Evolutionary conservation across 1,140 invertebrate genomes (phyloP).

Genomic region (Pachypsylla venusta): DNA sequence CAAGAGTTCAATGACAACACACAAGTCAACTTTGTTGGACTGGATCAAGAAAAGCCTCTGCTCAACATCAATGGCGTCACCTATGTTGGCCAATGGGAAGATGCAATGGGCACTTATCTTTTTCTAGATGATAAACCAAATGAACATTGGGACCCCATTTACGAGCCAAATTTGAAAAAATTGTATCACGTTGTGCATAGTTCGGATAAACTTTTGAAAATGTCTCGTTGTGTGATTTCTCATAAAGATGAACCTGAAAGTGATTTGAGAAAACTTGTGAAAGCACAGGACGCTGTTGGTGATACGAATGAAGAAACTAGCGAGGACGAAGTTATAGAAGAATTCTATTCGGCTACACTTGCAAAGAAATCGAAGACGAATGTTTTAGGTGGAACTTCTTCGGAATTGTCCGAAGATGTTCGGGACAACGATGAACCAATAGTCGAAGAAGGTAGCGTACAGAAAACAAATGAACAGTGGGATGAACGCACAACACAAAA

Average conservation of each 20-base stretch:
- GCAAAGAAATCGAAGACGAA: too few species aligned
- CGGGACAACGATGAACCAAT: too few species aligned
- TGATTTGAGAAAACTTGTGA: neutral
- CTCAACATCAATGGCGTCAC: neutral
- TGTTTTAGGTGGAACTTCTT: too few species aligned
- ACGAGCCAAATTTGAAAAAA: neutral
- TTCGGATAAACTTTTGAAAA: neutral
- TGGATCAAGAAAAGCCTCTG: constrained; percentile 3
- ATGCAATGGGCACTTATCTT: neutral
- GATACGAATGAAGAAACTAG: neutral
- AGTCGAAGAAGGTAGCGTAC: too few species aligned
- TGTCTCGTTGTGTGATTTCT: neutral
- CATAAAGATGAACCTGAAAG: neutral
- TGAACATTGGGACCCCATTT: neutral
- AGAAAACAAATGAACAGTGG: too few species aligned
- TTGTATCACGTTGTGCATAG: neutral
- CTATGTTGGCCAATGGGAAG: neutral
- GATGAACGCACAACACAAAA: too few species aligned
- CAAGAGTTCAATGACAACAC: neutral
- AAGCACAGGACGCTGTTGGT: too few species aligned
- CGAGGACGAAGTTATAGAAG: neutral
- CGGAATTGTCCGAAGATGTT: too few species aligned
- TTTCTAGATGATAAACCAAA: neutral
- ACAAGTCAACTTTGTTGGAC: neutral
- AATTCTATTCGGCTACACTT: neutral